These are phyloP conservation scores for Apotomis turbidana DNA, from an alignment of 2,888 invertebrate genomes.

Conservation along the genomic window DNA sequence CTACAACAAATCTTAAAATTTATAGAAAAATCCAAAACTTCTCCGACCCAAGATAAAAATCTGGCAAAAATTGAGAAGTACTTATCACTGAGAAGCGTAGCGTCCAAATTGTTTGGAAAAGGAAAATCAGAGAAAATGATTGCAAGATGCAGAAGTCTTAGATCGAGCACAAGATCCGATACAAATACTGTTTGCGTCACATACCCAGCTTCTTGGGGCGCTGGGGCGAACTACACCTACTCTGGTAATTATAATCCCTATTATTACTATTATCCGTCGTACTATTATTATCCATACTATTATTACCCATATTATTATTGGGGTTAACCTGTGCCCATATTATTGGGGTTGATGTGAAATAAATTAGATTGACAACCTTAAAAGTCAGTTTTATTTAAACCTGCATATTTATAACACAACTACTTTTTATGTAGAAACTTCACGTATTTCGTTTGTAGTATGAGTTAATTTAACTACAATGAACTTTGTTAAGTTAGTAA, in stretches of 20 bases:
- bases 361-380: not conserved
- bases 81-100: too few relatives aligned
- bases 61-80: too few relatives aligned
- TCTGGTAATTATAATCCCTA: constrained; percentile 43
- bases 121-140: too few relatives aligned
- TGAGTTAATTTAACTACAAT: constrained; percentile 4
- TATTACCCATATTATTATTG: too few relatives aligned
- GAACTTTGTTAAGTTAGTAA: too few relatives aligned
- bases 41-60: too few relatives aligned
- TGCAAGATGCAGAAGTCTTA: too few relatives aligned
- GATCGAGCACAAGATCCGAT: not conserved
- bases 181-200: not conserved
- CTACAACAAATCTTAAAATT: too few relatives aligned
- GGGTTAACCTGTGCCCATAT: constrained; percentile 27
- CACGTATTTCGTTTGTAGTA: constrained; percentile 3
- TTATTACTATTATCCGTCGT: constrained; percentile 43
- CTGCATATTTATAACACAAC: not conserved
- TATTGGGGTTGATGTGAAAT: constrained; percentile 46
- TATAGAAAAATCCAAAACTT: too few relatives aligned
- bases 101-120: too few relatives aligned
- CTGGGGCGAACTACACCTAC: not conserved
- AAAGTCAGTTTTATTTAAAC: not conserved
- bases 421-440: constrained; percentile 11
- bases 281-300: constrained; percentile 46
- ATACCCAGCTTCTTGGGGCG: not conserved